These are phyloP conservation scores for Athripsodes cinereus DNA, from an alignment of 2,888 invertebrate species.

Conservation along the genomic window DNA sequence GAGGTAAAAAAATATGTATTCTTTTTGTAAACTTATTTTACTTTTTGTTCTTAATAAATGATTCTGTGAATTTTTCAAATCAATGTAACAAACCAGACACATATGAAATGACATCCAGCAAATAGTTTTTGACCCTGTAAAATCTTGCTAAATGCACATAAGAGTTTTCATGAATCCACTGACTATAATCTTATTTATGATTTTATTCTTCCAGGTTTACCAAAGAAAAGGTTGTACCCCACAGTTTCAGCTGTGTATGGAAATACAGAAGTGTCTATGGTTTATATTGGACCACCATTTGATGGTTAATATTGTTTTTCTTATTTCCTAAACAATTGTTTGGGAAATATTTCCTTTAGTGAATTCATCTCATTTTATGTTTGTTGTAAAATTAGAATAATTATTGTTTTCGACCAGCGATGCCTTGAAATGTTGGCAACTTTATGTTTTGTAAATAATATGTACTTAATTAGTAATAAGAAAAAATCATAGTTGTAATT, in stretches of 20 bases:
- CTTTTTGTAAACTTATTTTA: background rate
- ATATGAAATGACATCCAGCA: no score
- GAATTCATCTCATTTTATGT: constrained; percentile 2
- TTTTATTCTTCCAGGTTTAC: constrained; percentile 60
- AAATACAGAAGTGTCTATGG: constrained; percentile 99
- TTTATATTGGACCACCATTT: constrained; percentile 92
- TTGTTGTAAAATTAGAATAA: background rate
- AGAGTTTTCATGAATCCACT: no score
- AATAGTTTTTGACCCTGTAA: no score
- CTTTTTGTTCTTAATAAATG: no score
- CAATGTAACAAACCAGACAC: no score
- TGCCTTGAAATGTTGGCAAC: constrained; percentile 22
- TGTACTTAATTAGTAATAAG: background rate
- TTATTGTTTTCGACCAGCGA: constrained; percentile 16
- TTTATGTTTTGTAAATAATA: constrained; percentile 5
- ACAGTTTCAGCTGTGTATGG: constrained; percentile 98
- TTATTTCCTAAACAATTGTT: background rate
- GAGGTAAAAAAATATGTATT: constrained; percentile 59
- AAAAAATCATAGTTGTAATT: background rate
- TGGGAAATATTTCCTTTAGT: background rate
- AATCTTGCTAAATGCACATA: no score
- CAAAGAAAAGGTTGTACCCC: constrained; percentile 88
- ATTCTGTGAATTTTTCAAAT: no score
- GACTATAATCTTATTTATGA: constrained; percentile 5
- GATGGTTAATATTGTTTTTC: constrained; percentile 79